Conservation (phyloP, 2,888 invertebrate species). For the Baccha elongata region DNA sequence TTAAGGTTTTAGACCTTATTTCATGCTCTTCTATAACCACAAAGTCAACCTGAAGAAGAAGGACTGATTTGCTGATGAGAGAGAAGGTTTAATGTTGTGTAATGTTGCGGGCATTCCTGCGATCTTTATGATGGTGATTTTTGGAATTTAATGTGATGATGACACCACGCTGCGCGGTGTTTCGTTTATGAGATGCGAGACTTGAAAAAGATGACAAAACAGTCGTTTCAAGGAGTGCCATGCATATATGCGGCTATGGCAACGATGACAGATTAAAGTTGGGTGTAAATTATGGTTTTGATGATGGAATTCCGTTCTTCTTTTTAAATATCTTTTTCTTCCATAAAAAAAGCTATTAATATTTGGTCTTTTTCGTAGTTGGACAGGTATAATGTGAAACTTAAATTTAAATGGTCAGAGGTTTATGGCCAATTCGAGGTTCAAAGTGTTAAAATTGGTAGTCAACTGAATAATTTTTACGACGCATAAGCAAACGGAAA, state of each 20-base stretch:
- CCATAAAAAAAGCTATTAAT: slow-evolving; percentile 15
- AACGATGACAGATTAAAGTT: slow-evolving; percentile 68
- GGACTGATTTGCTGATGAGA: background rate
- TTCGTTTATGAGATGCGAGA: slow-evolving; percentile 65
- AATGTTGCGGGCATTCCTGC: slow-evolving; percentile 48
- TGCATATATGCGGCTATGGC: slow-evolving; percentile 14
- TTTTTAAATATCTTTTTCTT: slow-evolving; percentile 15
- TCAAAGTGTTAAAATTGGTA: slow-evolving; percentile 5
- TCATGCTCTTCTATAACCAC: too few relatives aligned
- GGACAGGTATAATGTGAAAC: background rate
- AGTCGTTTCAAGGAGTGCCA: slow-evolving; percentile 63
- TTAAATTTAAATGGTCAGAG: background rate
- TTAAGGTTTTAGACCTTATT: slow-evolving; percentile 44
- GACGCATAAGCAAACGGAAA: background rate
- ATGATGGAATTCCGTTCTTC: slow-evolving; percentile 58
- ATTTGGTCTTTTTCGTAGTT: slow-evolving; percentile 22
- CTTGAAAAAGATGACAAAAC: slow-evolving; percentile 65
- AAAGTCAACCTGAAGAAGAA: background rate
- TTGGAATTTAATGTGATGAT: slow-evolving; percentile 68
- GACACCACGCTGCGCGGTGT: slow-evolving; percentile 69
- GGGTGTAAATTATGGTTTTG: slow-evolving; percentile 68
- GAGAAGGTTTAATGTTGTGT: slow-evolving; percentile 20
- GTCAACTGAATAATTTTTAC: slow-evolving; percentile 2
- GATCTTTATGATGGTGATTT: slow-evolving; percentile 66
- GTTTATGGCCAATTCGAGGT: background rate